Evolutionary conservation across 2,797 vertebrate genomes (phyloP).

Genomic region (Sternotherus odoratus): DNA sequence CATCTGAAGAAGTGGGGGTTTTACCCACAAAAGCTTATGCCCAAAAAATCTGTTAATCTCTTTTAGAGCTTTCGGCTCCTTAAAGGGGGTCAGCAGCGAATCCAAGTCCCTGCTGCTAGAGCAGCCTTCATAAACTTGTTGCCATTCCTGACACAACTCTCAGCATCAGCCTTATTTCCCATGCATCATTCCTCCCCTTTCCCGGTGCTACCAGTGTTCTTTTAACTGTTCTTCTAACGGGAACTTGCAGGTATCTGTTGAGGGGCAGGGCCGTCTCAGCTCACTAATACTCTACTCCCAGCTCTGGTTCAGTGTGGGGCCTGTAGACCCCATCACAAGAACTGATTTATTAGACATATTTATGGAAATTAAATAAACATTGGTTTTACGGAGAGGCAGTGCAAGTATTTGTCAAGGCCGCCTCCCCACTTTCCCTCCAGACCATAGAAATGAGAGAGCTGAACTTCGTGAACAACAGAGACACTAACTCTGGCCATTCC

Average conservation of each 20-base stretch:
- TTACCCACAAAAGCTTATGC: too few relatives aligned
- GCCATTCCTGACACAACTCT: not conserved
- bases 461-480: not conserved
- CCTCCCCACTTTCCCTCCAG: not conserved
- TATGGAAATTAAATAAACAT: not conserved
- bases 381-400: not conserved
- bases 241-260: not conserved
- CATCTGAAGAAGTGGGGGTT: too few relatives aligned
- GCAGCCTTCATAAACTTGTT: not conserved
- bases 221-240: not conserved
- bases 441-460: not conserved
- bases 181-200: not conserved
- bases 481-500: rapidly evolving
- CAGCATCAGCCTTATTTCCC: not conserved
- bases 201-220: not conserved
- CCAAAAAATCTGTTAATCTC: not conserved
- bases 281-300: not conserved
- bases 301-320: not conserved
- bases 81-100: not conserved
- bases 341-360: not conserved
- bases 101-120: not conserved
- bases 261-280: not conserved
- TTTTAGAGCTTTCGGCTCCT: not conserved
- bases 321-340: not conserved
- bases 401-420: not conserved